Conservation (phyloP, 23 tunicate genomes). For the Phallusia fumigata region DNA sequence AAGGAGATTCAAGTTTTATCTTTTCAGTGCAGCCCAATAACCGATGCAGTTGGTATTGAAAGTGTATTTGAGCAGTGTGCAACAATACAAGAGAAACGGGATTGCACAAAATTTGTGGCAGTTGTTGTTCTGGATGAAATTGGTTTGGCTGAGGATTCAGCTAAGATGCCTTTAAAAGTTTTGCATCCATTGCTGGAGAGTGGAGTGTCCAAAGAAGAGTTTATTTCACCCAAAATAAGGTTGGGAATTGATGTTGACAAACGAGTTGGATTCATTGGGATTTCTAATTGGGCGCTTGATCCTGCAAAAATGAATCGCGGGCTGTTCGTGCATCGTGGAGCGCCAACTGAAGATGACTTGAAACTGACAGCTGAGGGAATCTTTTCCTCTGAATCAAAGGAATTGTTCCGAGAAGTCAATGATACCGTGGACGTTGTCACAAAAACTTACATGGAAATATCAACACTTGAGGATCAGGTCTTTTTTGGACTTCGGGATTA, state of each 20-base stretch:
- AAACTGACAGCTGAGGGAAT: conserved; percentile 61
- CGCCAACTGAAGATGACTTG: conserved; percentile 55
- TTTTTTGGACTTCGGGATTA: conserved; percentile 83
- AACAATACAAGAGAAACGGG: conserved; percentile 33
- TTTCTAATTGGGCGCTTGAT: conserved; percentile 80
- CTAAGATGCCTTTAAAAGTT: conserved; percentile 81
- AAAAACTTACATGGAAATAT: conserved; percentile 33
- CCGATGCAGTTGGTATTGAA: conserved; percentile 77
- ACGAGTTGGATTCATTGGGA: conserved; percentile 76
- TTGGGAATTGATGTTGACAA: neutral
- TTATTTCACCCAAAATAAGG: neutral
- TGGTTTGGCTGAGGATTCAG: conserved; percentile 81
- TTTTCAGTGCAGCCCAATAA: conserved; percentile 77
- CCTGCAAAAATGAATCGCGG: conserved; percentile 85
- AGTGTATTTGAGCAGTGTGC: conserved; percentile 62
- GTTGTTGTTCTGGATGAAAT: conserved; percentile 81
- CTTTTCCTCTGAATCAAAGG: conserved; percentile 25
- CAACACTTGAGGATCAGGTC: conserved; percentile 4
- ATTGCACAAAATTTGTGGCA: conserved; percentile 44
- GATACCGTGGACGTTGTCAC: conserved; percentile 35
- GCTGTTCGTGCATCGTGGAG: conserved; percentile 55
- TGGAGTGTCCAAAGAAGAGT: conserved; percentile 17
- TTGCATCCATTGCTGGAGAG: conserved; percentile 77
- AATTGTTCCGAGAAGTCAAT: conserved; percentile 30
- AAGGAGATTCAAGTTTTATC: conserved; percentile 65